Percentiles rank a stretch among this genome's conserved stretches.
Conservation (phyloP, 2,888 invertebrate species). For the Stegophylla sp. region DNA sequence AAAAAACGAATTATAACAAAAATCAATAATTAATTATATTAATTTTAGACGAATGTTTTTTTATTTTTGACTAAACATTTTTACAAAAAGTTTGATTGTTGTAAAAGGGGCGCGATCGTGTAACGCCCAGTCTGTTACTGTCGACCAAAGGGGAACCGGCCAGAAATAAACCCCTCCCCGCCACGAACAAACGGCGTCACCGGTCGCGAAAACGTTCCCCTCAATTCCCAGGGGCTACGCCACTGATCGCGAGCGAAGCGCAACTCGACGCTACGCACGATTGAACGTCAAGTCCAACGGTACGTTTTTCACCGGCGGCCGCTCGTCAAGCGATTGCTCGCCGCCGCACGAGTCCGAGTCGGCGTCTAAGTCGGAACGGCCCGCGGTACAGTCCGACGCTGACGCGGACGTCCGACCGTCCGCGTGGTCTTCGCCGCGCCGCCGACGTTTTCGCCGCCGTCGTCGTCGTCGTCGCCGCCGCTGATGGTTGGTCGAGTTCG, state of each 20-base stretch:
- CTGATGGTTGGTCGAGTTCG: not conserved
- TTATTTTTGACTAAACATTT: too few species aligned
- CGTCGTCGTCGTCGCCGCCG: not conserved
- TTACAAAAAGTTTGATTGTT: too few species aligned
- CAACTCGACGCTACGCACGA: not conserved
- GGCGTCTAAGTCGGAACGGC: not conserved
- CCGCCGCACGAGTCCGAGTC: not conserved
- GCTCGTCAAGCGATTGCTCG: not conserved
- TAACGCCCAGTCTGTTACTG: too few species aligned
- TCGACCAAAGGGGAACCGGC: too few species aligned
- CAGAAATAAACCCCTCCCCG: too few species aligned
- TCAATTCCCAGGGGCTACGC: too few species aligned
- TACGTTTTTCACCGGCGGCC: constrained; percentile 1
- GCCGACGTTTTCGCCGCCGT: not conserved
- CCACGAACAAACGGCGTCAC: not conserved
- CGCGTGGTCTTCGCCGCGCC: too few species aligned
- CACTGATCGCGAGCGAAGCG: not conserved
- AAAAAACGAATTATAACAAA: too few species aligned
- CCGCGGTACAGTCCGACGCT: not conserved
- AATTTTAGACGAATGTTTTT: too few species aligned
- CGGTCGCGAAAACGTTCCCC: not conserved
- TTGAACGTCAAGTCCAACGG: constrained; percentile 58
- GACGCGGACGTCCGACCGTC: constrained; percentile 10
- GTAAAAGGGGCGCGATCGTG: too few species aligned
- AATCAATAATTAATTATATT: too few species aligned